Evolutionary conservation across 2,113 vertebrate species (phyloP).

Genomic region (Maccullochella peelii): DNA sequence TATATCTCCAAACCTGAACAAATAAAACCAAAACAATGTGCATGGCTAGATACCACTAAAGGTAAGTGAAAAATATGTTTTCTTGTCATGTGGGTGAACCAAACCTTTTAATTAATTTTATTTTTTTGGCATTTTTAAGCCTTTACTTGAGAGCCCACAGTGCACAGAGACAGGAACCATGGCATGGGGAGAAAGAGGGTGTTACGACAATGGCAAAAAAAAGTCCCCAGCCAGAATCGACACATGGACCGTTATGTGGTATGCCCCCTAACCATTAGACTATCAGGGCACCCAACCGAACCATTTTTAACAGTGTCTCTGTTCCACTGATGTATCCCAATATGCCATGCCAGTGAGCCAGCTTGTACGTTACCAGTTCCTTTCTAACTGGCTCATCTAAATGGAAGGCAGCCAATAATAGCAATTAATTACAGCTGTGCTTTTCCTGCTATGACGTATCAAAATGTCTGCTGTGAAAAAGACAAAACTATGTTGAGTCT

Average conservation of each 20-base stretch:
- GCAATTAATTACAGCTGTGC: background rate
- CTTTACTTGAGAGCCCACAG: background rate
- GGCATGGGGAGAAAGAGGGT: too few species aligned
- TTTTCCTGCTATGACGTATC: constrained; percentile 1
- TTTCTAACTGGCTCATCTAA: background rate
- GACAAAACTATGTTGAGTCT: too few species aligned
- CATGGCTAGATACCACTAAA: background rate
- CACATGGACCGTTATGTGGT: background rate
- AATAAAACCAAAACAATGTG: background rate
- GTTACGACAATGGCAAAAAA: background rate
- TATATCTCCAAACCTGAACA: background rate
- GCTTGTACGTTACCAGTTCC: background rate
- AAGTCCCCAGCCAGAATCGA: background rate
- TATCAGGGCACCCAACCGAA: background rate
- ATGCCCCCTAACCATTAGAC: background rate
- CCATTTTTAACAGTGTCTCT: background rate
- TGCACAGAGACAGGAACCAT: background rate
- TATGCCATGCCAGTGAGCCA: background rate
- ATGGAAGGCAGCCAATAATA: background rate
- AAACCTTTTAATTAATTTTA: too few species aligned
- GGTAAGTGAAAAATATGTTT: background rate
- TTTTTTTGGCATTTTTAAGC: background rate
- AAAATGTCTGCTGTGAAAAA: background rate
- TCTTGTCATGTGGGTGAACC: background rate
- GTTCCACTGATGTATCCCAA: background rate